Evolutionary conservation across 1,140 invertebrate species (phyloP).

Genomic region (Drosophila ficusphila): DNA sequence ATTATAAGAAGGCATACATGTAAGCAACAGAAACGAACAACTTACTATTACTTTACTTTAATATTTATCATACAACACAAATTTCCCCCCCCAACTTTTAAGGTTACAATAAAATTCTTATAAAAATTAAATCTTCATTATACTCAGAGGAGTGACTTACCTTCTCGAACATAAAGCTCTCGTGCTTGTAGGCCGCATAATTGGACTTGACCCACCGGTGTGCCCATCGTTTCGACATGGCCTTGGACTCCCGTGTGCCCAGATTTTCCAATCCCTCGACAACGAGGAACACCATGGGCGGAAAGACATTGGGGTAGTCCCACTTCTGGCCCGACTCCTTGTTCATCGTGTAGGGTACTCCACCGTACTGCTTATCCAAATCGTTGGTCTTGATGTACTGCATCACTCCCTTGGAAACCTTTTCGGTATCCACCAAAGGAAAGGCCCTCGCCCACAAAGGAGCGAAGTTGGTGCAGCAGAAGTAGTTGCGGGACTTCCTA

Average conservation of each 20-base stretch:
- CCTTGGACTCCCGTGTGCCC: conserved; percentile 87
- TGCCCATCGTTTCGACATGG: conserved; percentile 89
- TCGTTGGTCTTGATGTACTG: conserved; percentile 90
- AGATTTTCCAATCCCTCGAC: conserved; percentile 90
- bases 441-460: conserved; percentile 93
- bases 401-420: conserved; percentile 88
- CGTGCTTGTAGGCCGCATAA: conserved; percentile 90
- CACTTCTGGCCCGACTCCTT: conserved; percentile 93
- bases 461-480: conserved; percentile 93
- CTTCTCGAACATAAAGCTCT: conserved; percentile 94
- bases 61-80: too few relatives aligned
- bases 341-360: conserved; percentile 91
- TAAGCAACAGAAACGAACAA: too few relatives aligned
- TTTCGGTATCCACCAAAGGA: conserved; percentile 86
- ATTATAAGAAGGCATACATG: too few relatives aligned
- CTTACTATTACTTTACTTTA: too few relatives aligned
- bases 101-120: too few relatives aligned
- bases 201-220: conserved; percentile 93
- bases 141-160: conserved; percentile 85
- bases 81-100: too few relatives aligned
- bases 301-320: conserved; percentile 98
- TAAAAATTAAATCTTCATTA: too few relatives aligned
- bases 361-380: conserved; percentile 86
- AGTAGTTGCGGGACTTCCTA: conserved; percentile 91
- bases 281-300: conserved; percentile 93